These are phyloP conservation scores for Carlito syrichta DNA, from an alignment of 2,113 vertebrate genomes.

Conservation along the genomic window DNA sequence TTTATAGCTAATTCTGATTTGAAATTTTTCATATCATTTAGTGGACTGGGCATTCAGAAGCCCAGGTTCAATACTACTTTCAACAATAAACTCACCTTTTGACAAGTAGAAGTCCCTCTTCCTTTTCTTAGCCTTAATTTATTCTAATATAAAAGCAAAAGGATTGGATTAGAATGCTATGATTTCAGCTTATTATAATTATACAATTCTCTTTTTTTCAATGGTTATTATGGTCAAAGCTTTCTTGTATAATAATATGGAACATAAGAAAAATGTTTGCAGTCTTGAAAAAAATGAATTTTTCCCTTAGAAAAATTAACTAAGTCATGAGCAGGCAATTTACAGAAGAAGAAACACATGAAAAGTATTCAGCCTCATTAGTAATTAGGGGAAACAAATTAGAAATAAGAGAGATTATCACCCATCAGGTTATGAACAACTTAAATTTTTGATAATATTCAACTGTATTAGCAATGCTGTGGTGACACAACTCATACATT, in stretches of 20 bases:
- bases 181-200: background rate
- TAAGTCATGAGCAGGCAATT: background rate
- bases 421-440: background rate
- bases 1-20: background rate
- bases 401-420: background rate
- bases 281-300: background rate
- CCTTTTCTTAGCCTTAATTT: background rate
- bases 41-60: background rate
- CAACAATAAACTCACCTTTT: background rate
- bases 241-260: background rate
- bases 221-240: background rate
- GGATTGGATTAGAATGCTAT: background rate
- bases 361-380: background rate
- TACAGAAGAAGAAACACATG: background rate
- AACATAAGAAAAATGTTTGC: background rate
- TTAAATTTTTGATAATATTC: background rate
- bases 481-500: background rate
- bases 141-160: background rate
- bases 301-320: background rate
- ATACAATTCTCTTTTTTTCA: background rate
- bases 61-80: background rate
- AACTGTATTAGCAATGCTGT: background rate
- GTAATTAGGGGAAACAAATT: background rate
- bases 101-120: background rate
- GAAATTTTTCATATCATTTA: background rate